phyloP scores from a whole-genome alignment of 1,140 invertebrate genomes.

The Forficula auricularia region DNA sequence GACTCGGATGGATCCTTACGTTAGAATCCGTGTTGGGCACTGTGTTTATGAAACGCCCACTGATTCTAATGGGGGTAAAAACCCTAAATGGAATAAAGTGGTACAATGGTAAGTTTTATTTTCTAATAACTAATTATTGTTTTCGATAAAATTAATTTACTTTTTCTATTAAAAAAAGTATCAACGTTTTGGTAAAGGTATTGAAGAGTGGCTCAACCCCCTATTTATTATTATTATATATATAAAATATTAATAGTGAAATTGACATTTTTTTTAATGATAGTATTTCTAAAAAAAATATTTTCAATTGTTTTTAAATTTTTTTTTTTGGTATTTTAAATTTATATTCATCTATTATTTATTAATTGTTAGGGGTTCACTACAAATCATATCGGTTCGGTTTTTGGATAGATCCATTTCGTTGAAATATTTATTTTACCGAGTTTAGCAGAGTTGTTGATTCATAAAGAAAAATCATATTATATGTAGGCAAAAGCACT shows the following conservation, averaged over 20 bases:
- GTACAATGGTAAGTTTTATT: slow-evolving; percentile 55
- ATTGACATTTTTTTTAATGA: not conserved
- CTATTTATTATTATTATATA: no score
- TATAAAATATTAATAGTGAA: no score
- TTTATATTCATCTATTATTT: no score
- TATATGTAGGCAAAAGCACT: no score
- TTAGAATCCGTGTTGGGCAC: slow-evolving; percentile 78
- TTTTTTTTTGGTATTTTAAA: slow-evolving; percentile 2
- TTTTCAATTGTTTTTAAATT: slow-evolving; percentile 11
- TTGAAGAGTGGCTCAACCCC: no score
- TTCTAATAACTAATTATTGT: not conserved
- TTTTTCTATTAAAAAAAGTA: not conserved
- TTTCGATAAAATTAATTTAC: not conserved
- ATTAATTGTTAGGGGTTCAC: no score
- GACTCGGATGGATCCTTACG: slow-evolving; percentile 91
- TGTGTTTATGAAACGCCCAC: slow-evolving; percentile 90
- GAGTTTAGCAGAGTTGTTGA: no score
- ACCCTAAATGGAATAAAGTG: slow-evolving; percentile 86
- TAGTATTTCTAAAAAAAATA: slow-evolving; percentile 1
- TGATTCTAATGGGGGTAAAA: slow-evolving; percentile 85
- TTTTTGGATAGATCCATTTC: no score
- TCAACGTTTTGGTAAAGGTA: no score
- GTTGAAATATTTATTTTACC: no score
- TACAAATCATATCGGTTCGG: no score
- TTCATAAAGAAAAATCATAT: no score